Evolutionary conservation across 2,888 invertebrate species (phyloP), one percentile per base, ranked within the genome.

Genomic region (Cerastis rubricosa): DNA sequence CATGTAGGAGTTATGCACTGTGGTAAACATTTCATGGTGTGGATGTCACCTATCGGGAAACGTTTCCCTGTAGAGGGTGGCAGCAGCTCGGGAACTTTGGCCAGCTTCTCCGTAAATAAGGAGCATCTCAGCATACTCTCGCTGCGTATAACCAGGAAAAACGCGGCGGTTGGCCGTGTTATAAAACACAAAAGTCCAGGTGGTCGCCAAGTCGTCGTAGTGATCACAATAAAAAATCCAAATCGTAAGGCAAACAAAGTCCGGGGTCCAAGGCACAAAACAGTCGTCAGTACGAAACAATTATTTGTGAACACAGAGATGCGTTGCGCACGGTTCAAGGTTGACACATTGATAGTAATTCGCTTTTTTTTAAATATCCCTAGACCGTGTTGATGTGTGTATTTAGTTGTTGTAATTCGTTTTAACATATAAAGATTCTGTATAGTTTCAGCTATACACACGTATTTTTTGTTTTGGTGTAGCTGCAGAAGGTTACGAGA

Each of bases 1-100:
- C 54, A n/a, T 67, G 72, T 82, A 82, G 71, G 74, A 64, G 35
- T 66, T 59, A 74, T 78, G 67, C 45, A 74, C 66, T 70, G 63
- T 78, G 49, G 69, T 74, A 74, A 74, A 71, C 59, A 74, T 67
- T 71, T 64, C 57, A 0, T 71, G 71, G 75, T 65, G 71, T 76
- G 54, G 65, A 75, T 70, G 64, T 70, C 70, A 65, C 65, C 75
- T 71, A 57, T 70, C 65, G 64, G 75, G 71, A 76, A 71, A 76
- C 54, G 65, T 65, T 71, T 76, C 75, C 75, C 65, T 71, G 64
- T 75, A 70, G 64, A 75, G 54, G 59, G 57, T 40, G 35, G 64
- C 75, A 70, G 69, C 51, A 74, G 61, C 69, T 69, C 51, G 0
- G 43, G 63, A 61, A 59, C 47, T 67, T 59, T 67, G 74, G 25